Percentiles rank a stretch among this genome's conserved stretches.
phyloP scores from a whole-genome alignment of 2,888 invertebrate species.

The Drosophila formosana region DNA sequence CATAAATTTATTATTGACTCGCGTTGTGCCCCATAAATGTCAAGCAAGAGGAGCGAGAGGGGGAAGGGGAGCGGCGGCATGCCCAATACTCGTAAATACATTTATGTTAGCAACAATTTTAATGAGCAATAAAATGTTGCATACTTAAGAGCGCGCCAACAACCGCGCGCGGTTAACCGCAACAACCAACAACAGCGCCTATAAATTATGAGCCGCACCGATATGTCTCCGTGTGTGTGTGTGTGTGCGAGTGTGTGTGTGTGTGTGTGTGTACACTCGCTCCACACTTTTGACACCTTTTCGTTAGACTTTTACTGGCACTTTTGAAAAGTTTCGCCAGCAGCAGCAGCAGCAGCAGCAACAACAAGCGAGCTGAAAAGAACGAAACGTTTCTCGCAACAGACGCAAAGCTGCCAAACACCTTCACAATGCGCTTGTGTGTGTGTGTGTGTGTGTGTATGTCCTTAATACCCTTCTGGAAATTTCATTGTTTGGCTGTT shows the following conservation, averaged over 20 bases:
- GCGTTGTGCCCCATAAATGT: slow-evolving; percentile 4
- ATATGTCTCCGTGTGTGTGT: slow-evolving; percentile 2
- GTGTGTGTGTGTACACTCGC: not conserved
- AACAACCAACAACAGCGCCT: slow-evolving; percentile 22
- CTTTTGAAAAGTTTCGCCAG: slow-evolving; percentile 21
- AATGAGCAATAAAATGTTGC: slow-evolving; percentile 77
- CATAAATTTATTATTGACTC: slow-evolving; percentile 48
- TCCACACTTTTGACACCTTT: slow-evolving; percentile 32
- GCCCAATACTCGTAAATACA: slow-evolving; percentile 45
- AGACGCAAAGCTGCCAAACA: slow-evolving; percentile 28
- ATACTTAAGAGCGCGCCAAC: slow-evolving; percentile 57
- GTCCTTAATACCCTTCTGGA: slow-evolving; percentile 23
- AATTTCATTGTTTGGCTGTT: slow-evolving; percentile 56
- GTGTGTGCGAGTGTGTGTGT: slow-evolving; percentile 1
- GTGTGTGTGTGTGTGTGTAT: not conserved
- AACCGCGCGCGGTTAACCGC: slow-evolving; percentile 4
- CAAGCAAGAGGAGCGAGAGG: not conserved
- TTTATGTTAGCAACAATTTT: slow-evolving; percentile 55
- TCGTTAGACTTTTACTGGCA: slow-evolving; percentile 26
- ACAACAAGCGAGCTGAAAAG: not conserved
- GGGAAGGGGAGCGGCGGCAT: not conserved
- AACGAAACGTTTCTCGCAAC: slow-evolving; percentile 16
- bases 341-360: not conserved
- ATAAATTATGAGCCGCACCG: slow-evolving; percentile 43
- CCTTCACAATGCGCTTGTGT: slow-evolving; percentile 15